phyloP scores from a whole-genome alignment of 2,888 invertebrate genomes.

The Habrosyne pyritoides region DNA sequence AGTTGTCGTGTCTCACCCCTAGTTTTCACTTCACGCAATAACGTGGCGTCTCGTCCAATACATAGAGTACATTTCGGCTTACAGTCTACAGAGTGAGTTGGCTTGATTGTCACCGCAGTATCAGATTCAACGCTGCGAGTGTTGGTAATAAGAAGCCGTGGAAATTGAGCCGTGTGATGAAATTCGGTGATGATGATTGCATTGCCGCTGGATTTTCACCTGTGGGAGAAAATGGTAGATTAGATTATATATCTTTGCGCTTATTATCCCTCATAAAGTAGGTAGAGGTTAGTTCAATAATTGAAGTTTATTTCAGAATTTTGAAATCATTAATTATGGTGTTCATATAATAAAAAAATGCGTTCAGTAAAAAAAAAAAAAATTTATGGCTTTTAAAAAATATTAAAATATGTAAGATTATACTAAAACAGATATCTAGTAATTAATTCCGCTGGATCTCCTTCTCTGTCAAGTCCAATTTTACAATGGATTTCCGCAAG shows the following conservation, averaged over 20 bases:
- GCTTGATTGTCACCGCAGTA: slow-evolving; percentile 69
- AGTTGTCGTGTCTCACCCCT: neutral
- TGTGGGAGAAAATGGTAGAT: slow-evolving; percentile 58
- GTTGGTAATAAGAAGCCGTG: slow-evolving; percentile 50
- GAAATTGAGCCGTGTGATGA: slow-evolving; percentile 46
- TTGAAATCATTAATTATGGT: too few relatives aligned
- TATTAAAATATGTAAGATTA: too few relatives aligned
- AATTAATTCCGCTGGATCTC: too few relatives aligned
- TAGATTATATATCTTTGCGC: slow-evolving; percentile 1
- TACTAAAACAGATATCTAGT: too few relatives aligned
- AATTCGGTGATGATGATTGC: slow-evolving; percentile 85
- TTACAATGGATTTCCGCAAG: too few relatives aligned
- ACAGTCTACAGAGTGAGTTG: slow-evolving; percentile 21
- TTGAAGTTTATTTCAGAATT: too few relatives aligned
- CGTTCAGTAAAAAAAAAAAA: too few relatives aligned
- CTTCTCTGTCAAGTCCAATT: too few relatives aligned
- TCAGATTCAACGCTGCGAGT: slow-evolving; percentile 47
- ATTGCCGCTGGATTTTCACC: slow-evolving; percentile 93
- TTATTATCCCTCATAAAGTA: too few relatives aligned
- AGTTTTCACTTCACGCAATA: slow-evolving; percentile 41
- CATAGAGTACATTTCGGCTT: slow-evolving; percentile 33
- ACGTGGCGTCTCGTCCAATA: slow-evolving; percentile 29
- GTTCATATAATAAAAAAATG: too few relatives aligned
- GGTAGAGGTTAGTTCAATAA: too few relatives aligned
- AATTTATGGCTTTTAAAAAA: too few relatives aligned